These are phyloP conservation scores for Alviniconcha marisindica DNA, from an alignment of 1,140 invertebrate species.

Conservation along the genomic window DNA sequence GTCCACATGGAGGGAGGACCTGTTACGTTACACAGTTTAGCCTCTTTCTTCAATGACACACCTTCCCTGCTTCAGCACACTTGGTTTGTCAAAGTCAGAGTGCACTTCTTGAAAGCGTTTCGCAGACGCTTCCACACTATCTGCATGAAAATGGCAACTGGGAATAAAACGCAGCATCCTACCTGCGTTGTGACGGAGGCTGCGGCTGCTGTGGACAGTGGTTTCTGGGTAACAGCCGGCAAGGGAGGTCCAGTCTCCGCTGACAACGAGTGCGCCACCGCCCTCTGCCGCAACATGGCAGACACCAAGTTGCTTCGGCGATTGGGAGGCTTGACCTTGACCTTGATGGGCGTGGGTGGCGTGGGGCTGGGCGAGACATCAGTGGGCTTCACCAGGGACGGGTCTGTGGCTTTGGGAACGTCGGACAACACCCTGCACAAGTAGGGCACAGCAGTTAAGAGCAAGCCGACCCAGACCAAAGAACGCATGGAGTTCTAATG, in stretches of 20 bases:
- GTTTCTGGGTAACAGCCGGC: conserved; percentile 51
- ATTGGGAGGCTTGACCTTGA: conserved; percentile 54
- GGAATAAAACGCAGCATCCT: no score
- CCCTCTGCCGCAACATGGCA: conserved; percentile 62
- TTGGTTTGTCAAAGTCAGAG: no score
- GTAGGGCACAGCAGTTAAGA: conserved; percentile 23
- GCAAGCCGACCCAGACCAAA: background rate
- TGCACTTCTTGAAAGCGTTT: no score
- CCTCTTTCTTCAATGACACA: no score
- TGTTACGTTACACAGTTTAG: no score
- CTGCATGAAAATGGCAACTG: no score
- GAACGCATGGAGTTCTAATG: no score
- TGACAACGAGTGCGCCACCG: background rate
- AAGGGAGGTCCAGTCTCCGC: conserved; percentile 4
- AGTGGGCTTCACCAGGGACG: conserved; percentile 44
- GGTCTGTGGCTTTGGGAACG: conserved; percentile 68
- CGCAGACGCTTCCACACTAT: no score
- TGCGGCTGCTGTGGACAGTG: conserved; percentile 61
- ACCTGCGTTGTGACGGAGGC: conserved; percentile 43
- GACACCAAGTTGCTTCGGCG: conserved; percentile 65
- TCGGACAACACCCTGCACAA: conserved; percentile 55
- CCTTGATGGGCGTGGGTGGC: conserved; percentile 16
- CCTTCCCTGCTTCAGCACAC: no score
- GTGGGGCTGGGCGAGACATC: conserved; percentile 37
- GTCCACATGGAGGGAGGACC: no score